Conservation (phyloP, 2,888 invertebrate species). For the Synergus gifuensis region DNA sequence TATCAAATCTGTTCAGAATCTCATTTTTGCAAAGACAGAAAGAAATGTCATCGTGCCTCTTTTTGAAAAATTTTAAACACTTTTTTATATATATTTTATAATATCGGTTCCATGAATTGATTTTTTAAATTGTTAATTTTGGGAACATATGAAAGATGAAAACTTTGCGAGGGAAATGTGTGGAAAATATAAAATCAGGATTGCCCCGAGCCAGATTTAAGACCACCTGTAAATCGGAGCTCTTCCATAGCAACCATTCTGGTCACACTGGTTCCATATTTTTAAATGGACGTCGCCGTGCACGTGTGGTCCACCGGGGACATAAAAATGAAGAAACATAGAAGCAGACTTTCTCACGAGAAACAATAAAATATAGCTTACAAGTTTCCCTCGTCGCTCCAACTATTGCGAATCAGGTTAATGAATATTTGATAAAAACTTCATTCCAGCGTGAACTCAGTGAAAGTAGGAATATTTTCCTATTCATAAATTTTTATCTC, state of each 20-base stretch:
- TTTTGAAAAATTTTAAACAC: background rate
- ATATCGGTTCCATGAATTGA: no score
- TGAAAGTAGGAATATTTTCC: conserved; percentile 41
- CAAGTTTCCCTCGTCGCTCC: conserved; percentile 13
- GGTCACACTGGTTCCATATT: conserved; percentile 78
- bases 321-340: conserved; percentile 49
- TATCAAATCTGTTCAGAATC: conserved; percentile 26
- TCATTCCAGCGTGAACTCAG: conserved; percentile 44
- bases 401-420: conserved; percentile 25
- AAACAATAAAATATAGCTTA: conserved; percentile 10
- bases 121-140: background rate
- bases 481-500: conserved; percentile 29
- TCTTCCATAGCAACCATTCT: conserved; percentile 78
- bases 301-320: conserved; percentile 75
- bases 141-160: conserved; percentile 40
- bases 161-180: background rate
- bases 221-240: conserved; percentile 70
- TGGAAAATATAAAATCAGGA: conserved; percentile 56
- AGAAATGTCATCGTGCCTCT: conserved; percentile 19
- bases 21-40: background rate
- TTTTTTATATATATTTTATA: background rate
- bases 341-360: conserved; percentile 6
- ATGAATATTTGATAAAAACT: conserved; percentile 4
- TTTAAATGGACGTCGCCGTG: conserved; percentile 74
- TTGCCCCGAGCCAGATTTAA: conserved; percentile 71